Base-by-base conservation (phyloP, 2,888 invertebrate genomes). In the Eupeodes latifasciatus region DNA sequence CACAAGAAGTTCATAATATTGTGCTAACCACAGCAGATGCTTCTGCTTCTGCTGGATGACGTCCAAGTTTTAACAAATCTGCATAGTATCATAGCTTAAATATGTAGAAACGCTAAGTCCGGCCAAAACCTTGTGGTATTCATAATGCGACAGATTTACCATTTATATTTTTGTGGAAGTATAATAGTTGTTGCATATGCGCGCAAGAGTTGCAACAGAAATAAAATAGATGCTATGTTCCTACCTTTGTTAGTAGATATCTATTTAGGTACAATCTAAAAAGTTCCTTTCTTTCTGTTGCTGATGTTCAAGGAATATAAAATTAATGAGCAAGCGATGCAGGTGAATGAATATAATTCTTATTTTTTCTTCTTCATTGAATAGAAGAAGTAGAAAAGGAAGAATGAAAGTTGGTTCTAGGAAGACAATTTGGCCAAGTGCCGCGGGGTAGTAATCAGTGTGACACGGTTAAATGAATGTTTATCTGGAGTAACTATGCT, bases 251-350 rank as follows among this genome's bases (percentile, higher is more conserved):
- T 9, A n/a, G 40, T 5, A 40, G 6, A 40, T 40, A 40, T 40
- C 40, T 40, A 40, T 40, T 5, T 9, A 40, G 40, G 40, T 40
- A 40, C 40, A 40, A 12, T 57, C 53, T 53, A 77, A 72, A 72
- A 80, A 53, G 40, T 53, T 40, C 27, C 49, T 53, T 59, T 10
- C 12, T 81, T 2, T 10, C 19, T 55, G 6, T 40, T 19, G 2
- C 75, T 40, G n/a, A n/a, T n/a, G n/a, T 77, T 57, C 57, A 64
- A 59, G 53, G 72, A 47, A 72, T 86, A 75, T 72, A 87, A 80
- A 80, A 87, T 87, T 80, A 87, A 87, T 87, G 87, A 87, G 80
- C 84, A 84, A 61, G 74, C 11, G 12, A 61, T 84, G 75, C 84
- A 84, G 84, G 79, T 83, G 57, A 47, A 59, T 55, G 57, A 40